Evolutionary conservation across 2,113 vertebrate genomes (phyloP).

Genomic region (Leucopternis melanops): DNA sequence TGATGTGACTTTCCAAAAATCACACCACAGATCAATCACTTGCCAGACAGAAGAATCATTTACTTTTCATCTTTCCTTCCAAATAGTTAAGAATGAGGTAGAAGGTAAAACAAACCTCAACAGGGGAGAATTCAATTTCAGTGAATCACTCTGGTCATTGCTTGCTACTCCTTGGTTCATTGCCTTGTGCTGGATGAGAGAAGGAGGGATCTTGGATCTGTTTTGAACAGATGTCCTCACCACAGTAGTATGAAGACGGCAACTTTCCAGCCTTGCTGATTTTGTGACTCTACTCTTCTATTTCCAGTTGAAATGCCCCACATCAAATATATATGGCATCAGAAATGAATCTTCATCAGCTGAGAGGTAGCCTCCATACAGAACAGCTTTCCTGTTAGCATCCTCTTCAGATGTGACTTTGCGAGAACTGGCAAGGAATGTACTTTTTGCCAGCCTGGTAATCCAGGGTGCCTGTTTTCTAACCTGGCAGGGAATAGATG

Average conservation of each 20-base stretch:
- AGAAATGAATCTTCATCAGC: neutral
- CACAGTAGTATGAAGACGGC: neutral
- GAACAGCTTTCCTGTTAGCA: neutral
- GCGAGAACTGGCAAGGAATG: neutral
- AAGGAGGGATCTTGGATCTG: neutral
- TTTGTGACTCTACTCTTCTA: neutral
- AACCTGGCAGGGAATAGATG: neutral
- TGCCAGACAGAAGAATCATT: neutral
- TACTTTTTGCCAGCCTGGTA: neutral
- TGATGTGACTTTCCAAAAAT: neutral
- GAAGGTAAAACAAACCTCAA: neutral
- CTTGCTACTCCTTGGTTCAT: neutral
- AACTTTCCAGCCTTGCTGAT: neutral
- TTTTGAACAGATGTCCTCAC: neutral
- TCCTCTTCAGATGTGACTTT: neutral
- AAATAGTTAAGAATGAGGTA: neutral
- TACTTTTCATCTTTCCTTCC: neutral
- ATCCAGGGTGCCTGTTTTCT: neutral
- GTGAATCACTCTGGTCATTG: accelerated
- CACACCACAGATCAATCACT: neutral
- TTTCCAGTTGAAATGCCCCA: neutral
- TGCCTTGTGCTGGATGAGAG: neutral
- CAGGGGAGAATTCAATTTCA: neutral
- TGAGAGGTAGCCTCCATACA: neutral
- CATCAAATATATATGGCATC: neutral